phyloP scores from a whole-genome alignment of 2,888 invertebrate genomes.

The Muscina levida region DNA sequence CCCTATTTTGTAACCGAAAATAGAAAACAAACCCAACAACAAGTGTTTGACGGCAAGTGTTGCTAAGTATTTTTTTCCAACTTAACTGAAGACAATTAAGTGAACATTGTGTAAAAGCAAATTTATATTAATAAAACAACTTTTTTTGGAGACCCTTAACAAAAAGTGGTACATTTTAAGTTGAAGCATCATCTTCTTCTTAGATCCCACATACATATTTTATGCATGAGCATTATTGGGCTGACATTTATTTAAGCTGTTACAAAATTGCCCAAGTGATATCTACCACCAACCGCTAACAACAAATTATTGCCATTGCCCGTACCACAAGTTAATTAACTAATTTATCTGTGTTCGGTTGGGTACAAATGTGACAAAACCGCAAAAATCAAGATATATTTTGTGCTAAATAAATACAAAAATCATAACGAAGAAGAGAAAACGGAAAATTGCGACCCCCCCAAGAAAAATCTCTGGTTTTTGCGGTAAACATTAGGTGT shows the following conservation, averaged over 20 bases:
- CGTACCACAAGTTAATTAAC: background rate
- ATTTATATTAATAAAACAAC: no score
- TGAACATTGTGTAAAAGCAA: no score
- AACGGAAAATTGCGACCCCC: background rate
- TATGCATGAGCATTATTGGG: constrained; percentile 14
- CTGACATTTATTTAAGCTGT: constrained; percentile 34
- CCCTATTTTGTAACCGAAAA: no score
- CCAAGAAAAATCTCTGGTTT: background rate
- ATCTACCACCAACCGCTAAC: background rate
- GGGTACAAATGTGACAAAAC: background rate
- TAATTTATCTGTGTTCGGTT: background rate
- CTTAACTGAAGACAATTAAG: no score
- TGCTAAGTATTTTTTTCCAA: background rate
- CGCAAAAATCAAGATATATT: background rate
- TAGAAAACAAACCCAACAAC: no score
- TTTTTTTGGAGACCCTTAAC: no score
- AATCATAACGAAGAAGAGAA: background rate
- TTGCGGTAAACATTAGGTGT: no score
- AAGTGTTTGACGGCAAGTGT: background rate
- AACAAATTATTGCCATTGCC: constrained; percentile 16
- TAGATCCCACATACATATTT: constrained; percentile 35
- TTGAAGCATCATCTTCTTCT: background rate
- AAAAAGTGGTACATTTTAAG: no score
- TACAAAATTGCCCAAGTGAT: background rate
- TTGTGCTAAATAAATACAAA: no score